These are phyloP conservation scores for Neuroscelio doddi DNA, from an alignment of 2,888 invertebrate species.

Conservation along the genomic window DNA sequence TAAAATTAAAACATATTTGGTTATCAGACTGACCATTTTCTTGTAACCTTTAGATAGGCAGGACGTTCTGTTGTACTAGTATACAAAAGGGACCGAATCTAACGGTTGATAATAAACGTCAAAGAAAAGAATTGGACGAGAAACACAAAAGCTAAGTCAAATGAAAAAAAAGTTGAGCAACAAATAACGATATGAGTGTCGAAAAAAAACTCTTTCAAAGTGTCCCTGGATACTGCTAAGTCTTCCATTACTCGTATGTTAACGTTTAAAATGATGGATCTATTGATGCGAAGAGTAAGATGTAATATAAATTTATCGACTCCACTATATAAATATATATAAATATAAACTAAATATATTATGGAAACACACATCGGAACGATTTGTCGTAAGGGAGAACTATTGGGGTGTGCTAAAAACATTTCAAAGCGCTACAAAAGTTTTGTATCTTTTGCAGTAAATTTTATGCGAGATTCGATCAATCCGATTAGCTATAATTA, in stretches of 20 bases:
- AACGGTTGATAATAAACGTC: slow-evolving; percentile 48
- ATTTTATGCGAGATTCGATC: slow-evolving; percentile 45
- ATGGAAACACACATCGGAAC: slow-evolving; percentile 42
- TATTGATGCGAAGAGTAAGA: slow-evolving; percentile 53
- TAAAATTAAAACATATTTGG: too few relatives aligned
- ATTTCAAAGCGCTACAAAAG: slow-evolving; percentile 39
- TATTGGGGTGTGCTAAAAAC: too few relatives aligned
- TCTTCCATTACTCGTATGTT: slow-evolving; percentile 69
- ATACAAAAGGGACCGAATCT: slow-evolving; percentile 47
- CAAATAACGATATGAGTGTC: slow-evolving; percentile 35
- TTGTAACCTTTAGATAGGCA: background rate
- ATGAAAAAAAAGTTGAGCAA: slow-evolving; percentile 35
- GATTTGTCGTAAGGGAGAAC: slow-evolving; percentile 18
- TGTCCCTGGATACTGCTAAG: slow-evolving; percentile 61
- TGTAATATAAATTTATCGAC: slow-evolving; percentile 55
- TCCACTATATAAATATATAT: slow-evolving; percentile 52
- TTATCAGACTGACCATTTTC: too few relatives aligned
- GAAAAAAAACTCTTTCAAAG: slow-evolving; percentile 52
- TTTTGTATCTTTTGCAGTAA: slow-evolving; percentile 52
- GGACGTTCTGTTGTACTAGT: slow-evolving; percentile 5
- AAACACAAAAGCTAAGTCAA: slow-evolving; percentile 39
- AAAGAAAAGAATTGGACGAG: slow-evolving; percentile 26
- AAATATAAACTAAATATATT: slow-evolving; percentile 39
- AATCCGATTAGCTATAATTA: slow-evolving; percentile 49
- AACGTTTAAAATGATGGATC: slow-evolving; percentile 62